phyloP scores from a whole-genome alignment of 1,140 invertebrate species.

The Drosophila nigromelanica region DNA sequence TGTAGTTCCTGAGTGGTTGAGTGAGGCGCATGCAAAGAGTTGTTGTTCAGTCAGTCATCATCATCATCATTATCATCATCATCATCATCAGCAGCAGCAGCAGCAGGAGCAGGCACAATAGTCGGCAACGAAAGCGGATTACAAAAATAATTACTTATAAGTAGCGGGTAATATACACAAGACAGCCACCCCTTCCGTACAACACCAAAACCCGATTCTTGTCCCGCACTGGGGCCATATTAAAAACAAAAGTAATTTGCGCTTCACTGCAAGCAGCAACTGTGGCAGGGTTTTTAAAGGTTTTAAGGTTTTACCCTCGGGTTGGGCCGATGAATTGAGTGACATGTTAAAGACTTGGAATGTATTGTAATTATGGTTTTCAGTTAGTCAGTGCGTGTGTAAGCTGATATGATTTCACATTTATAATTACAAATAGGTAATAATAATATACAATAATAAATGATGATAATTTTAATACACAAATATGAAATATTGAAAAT shows the following conservation, averaged over 20 bases:
- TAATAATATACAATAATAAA: too few species aligned
- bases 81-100: slow-evolving; percentile 3
- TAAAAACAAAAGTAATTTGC: slow-evolving; percentile 64
- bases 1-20: slow-evolving; percentile 87
- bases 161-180: slow-evolving; percentile 68
- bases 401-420: neutral
- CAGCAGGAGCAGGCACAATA: slow-evolving; percentile 31
- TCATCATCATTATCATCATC: slow-evolving; percentile 25
- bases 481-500: neutral
- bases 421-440: neutral
- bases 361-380: neutral
- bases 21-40: slow-evolving; percentile 31
- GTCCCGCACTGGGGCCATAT: slow-evolving; percentile 10
- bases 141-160: slow-evolving; percentile 83
- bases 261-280: slow-evolving; percentile 6
- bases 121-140: slow-evolving; percentile 73
- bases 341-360: slow-evolving; percentile 2
- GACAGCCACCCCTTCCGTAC: slow-evolving; percentile 1
- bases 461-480: neutral
- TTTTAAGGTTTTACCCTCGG: slow-evolving; percentile 15
- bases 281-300: neutral
- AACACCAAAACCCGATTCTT: slow-evolving; percentile 1
- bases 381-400: neutral
- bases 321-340: neutral
- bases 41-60: slow-evolving; percentile 23